Evolutionary conservation across 1,140 invertebrate species (phyloP), one percentile per base, ranked within the genome.

Genomic region (Drosophila sp.): DNA sequence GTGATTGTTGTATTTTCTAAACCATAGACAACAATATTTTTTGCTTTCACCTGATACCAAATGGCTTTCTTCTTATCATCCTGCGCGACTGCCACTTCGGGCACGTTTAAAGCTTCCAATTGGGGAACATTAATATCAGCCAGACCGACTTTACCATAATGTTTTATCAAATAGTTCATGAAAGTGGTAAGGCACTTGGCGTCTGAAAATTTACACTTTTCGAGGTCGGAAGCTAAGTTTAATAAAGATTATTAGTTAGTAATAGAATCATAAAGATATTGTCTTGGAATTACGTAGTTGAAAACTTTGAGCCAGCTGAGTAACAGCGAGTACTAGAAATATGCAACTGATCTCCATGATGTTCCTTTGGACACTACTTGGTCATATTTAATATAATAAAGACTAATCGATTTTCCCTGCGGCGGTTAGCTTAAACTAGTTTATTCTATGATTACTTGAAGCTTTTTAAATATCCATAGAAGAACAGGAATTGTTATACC

Each of bases 1-100:
- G 30, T 23, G 6, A 57, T 33, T n/a, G 29, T 57, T n/a, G 30
- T 17, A 32, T 32, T 57, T 8, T 57, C 55, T 5, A 57, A 32
- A 11, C 55, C 55, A 33, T 57, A 33, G 4, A 17, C n/a, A 0
- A 57, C 3, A 33, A 32, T 1, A 17, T 56, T 32, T 32, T 32
- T 32, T n/a, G 54, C 29, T 32, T 56, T 56, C 11, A n/a, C 54
- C 29, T 56, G 54, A 56, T 56, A 56, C 54, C 54, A 56, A 56
- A 56, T 23, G 11, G 29, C 29, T 2, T 57, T 57, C 3, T 5
- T 23, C 29, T 17, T 4, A 57, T 57, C n/a, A 10, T 57, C 55
- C 17, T 57, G 55, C 5, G 17, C 11, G 30, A 32, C 11, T 32
- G 27, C 6, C 8, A 56, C 6, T 4, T 57, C 55, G 0, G 30